Evolutionary conservation across 2,888 invertebrate species (phyloP).

Genomic region (Sceliomorpha sp.): DNA sequence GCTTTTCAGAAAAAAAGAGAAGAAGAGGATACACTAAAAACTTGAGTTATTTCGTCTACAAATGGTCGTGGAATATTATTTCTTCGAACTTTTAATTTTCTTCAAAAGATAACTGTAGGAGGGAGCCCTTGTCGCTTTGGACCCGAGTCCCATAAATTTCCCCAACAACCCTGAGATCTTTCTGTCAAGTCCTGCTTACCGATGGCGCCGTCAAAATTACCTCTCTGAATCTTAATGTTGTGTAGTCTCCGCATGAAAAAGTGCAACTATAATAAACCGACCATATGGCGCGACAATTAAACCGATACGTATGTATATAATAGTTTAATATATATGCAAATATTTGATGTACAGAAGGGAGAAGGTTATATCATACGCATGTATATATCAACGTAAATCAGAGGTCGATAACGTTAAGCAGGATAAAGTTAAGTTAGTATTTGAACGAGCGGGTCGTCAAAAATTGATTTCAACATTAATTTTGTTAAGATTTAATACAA

Average conservation of each 20-base stretch:
- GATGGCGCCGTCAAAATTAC: slow-evolving; percentile 55
- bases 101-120: slow-evolving; percentile 32
- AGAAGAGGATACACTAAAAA: slow-evolving; percentile 2
- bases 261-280: slow-evolving; percentile 47
- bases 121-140: slow-evolving; percentile 36
- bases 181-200: slow-evolving; percentile 47
- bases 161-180: slow-evolving; percentile 51
- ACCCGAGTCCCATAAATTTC: slow-evolving; percentile 51
- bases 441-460: too few species aligned
- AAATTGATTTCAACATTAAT: too few species aligned
- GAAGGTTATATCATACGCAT: too few species aligned
- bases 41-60: slow-evolving; percentile 24
- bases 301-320: too few species aligned
- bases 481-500: too few species aligned
- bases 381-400: too few species aligned
- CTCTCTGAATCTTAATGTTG: slow-evolving; percentile 18
- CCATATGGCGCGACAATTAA: slow-evolving; percentile 53
- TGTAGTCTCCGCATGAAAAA: slow-evolving; percentile 38
- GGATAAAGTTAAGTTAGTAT: too few species aligned
- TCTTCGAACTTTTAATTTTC: slow-evolving; percentile 53
- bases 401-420: too few species aligned
- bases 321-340: too few species aligned
- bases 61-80: slow-evolving; percentile 32
- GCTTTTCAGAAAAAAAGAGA: slow-evolving; percentile 8
- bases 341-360: too few species aligned